These are phyloP conservation scores for Chaetoderma sp. DNA, from an alignment of 2,888 invertebrate genomes.

Conservation along the genomic window DNA sequence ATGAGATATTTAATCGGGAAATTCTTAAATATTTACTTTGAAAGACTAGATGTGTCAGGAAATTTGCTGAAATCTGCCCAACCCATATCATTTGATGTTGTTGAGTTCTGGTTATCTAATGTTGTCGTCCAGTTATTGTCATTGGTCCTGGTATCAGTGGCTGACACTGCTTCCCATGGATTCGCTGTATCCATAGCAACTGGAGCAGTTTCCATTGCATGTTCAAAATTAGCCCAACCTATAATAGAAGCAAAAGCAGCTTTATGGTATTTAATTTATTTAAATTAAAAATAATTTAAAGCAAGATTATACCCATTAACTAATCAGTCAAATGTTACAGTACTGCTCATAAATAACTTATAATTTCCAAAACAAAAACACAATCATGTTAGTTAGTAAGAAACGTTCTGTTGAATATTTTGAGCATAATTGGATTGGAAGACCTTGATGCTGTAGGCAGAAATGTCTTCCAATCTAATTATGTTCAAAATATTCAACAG, in stretches of 20 bases:
- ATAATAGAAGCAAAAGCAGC: conserved; percentile 28
- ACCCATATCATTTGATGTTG: conserved; percentile 31
- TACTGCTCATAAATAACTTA: too few relatives aligned
- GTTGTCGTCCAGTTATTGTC: conserved; percentile 57
- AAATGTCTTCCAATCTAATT: too few relatives aligned
- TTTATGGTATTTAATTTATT: neutral
- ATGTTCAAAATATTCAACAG: too few relatives aligned
- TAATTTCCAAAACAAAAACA: too few relatives aligned
- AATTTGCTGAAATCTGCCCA: conserved; percentile 43
- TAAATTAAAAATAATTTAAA: neutral
- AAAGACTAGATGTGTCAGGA: too few relatives aligned
- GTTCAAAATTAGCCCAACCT: conserved; percentile 57
- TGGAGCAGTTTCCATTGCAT: conserved; percentile 54
- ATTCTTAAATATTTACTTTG: too few relatives aligned
- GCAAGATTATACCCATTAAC: too few relatives aligned
- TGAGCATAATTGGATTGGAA: too few relatives aligned
- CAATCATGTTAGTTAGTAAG: too few relatives aligned
- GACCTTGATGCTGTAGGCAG: too few relatives aligned
- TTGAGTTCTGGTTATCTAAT: conserved; percentile 45
- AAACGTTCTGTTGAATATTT: too few relatives aligned
- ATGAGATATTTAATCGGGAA: neutral
- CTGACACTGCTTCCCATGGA: conserved; percentile 63
- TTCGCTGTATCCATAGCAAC: conserved; percentile 66
- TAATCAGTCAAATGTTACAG: too few relatives aligned
- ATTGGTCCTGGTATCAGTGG: conserved; percentile 30